Conservation (phyloP, 2,797 vertebrate species). For the Bufotes viridis region DNA sequence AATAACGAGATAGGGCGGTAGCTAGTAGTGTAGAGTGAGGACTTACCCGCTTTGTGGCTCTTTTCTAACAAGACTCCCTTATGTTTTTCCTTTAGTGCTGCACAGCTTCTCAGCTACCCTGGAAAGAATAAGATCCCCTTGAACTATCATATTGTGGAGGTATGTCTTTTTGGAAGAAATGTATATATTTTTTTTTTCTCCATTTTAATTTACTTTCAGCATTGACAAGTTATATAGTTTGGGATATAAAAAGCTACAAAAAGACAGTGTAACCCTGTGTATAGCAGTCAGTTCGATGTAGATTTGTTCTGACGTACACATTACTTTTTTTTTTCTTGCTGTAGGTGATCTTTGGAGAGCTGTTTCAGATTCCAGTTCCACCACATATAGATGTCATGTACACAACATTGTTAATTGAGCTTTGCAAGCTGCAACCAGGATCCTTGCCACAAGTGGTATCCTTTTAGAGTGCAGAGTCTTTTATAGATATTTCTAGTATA, state of each 20-base stretch:
- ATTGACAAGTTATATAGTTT: background rate
- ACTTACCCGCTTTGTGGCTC: background rate
- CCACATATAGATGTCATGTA: slow-evolving; percentile 97
- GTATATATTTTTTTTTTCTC: background rate
- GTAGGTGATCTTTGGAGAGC: slow-evolving; percentile 94
- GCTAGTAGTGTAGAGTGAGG: background rate
- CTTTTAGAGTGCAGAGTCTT: slow-evolving; percentile 67
- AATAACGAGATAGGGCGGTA: no score
- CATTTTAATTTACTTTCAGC: background rate
- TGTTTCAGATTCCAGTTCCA: slow-evolving; percentile 89
- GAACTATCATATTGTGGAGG: slow-evolving; percentile 99
- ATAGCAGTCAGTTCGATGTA: background rate
- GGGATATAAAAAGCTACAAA: background rate
- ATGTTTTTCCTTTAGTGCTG: slow-evolving; percentile 74
- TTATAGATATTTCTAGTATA: no score
- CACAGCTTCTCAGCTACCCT: slow-evolving; percentile 93
- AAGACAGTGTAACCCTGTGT: background rate
- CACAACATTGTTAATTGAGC: slow-evolving; percentile 93
- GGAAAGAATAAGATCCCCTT: slow-evolving; percentile 98
- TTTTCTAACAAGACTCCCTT: background rate
- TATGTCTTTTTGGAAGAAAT: slow-evolving; percentile 68
- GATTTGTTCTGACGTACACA: slow-evolving; percentile 30
- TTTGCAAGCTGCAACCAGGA: slow-evolving; percentile 97
- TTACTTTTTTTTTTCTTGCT: slow-evolving; percentile 27
- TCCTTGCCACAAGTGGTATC: slow-evolving; percentile 99